Evolutionary conservation across 2,888 invertebrate species (phyloP).

Genomic region (Drosophila merina): DNA sequence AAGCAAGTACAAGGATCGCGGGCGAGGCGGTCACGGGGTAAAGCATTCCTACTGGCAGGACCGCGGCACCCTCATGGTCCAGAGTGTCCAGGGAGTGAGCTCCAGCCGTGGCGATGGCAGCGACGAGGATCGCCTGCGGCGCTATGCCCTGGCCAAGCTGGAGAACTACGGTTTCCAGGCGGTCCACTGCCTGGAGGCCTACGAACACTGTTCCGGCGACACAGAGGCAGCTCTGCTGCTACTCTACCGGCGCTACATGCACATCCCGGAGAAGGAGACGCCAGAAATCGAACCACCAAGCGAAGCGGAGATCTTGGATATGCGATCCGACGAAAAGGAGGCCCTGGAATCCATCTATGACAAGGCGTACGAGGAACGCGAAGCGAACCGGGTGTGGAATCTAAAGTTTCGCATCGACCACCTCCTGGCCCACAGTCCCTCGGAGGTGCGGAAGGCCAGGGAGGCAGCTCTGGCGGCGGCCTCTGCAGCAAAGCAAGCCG

Average conservation of each 20-base stretch:
- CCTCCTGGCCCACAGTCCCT: constrained; percentile 86
- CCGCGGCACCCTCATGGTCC: constrained; percentile 89
- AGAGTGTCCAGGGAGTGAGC: constrained; percentile 81
- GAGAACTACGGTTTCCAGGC: constrained; percentile 91
- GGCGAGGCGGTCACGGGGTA: constrained; percentile 86
- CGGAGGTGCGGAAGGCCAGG: constrained; percentile 83
- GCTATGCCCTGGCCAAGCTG: constrained; percentile 89
- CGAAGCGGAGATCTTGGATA: constrained; percentile 86
- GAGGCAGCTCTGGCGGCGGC: constrained; percentile 81
- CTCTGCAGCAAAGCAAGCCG: constrained; percentile 80
- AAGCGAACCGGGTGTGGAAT: constrained; percentile 89
- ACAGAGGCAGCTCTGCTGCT: constrained; percentile 89
- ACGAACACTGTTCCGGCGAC: constrained; percentile 87
- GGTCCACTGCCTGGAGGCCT: constrained; percentile 90
- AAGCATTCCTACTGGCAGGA: constrained; percentile 91
- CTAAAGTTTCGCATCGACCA: constrained; percentile 89
- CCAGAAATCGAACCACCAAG: constrained; percentile 59
- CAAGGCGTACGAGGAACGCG: constrained; percentile 88
- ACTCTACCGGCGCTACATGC: constrained; percentile 89
- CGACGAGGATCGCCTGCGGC: constrained; percentile 87
- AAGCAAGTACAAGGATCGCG: constrained; percentile 87
- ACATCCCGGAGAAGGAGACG: constrained; percentile 44
- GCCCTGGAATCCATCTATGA: constrained; percentile 92
- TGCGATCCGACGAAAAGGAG: constrained; percentile 89
- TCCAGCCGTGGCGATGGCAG: constrained; percentile 58